phyloP scores from a whole-genome alignment of 1,140 invertebrate species.

The Centruroides sculpturatus region DNA sequence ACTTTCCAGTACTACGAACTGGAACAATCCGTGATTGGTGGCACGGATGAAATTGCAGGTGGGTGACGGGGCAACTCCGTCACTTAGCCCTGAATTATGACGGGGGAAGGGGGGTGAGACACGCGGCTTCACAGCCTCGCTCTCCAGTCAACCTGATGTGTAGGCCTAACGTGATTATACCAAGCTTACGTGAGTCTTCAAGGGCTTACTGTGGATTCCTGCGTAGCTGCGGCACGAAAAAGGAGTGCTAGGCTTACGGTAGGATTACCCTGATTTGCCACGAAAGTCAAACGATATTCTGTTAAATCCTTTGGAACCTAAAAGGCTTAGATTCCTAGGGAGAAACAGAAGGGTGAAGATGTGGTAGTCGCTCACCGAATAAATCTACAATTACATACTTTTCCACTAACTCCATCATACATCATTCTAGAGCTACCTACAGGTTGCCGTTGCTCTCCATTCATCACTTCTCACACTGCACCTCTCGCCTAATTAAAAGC shows the following conservation, averaged over 20 bases:
- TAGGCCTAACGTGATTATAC: slow-evolving; percentile 16
- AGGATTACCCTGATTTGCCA: slow-evolving; percentile 14
- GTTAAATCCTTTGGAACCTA: slow-evolving; percentile 11
- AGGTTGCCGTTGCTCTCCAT: too few relatives aligned
- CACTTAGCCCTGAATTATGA: slow-evolving; percentile 14
- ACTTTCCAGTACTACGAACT: not conserved
- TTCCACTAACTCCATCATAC: too few relatives aligned
- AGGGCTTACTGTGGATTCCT: slow-evolving; percentile 11
- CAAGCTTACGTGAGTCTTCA: slow-evolving; percentile 15
- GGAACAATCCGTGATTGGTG: not conserved
- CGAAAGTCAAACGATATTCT: slow-evolving; percentile 16
- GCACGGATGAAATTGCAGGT: not conserved
- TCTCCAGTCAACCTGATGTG: too few relatives aligned
- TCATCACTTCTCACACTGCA: too few relatives aligned
- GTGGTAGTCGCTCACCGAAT: too few relatives aligned
- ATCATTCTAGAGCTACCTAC: too few relatives aligned
- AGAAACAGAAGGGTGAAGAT: too few relatives aligned
- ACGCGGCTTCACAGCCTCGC: not conserved
- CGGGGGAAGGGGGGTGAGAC: slow-evolving; percentile 2
- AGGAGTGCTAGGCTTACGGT: slow-evolving; percentile 9
- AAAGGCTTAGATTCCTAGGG: slow-evolving; percentile 7
- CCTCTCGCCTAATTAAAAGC: too few relatives aligned
- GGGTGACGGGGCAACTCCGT: slow-evolving; percentile 4
- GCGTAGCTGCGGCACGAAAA: slow-evolving; percentile 10
- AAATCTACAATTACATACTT: too few relatives aligned